These are phyloP conservation scores for Drosophila auraria DNA, from an alignment of 1,140 invertebrate genomes.

Conservation along the genomic window DNA sequence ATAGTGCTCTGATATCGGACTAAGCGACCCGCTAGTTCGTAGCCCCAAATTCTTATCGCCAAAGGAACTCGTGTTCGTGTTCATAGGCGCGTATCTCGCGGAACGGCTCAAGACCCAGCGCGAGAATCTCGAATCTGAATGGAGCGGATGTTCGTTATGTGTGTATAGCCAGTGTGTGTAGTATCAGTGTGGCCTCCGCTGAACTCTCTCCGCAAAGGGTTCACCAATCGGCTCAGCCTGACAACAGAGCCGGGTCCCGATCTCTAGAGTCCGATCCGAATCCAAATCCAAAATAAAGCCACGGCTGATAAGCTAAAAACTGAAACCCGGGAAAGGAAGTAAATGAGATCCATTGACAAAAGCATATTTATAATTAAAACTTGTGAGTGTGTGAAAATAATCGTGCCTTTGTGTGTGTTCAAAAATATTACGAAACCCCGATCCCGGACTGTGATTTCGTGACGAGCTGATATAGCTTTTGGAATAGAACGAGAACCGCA, in stretches of 20 bases:
- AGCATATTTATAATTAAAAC: slow-evolving; percentile 22
- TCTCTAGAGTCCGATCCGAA: slow-evolving; percentile 44
- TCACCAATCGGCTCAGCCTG: slow-evolving; percentile 51
- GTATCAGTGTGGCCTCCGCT: slow-evolving; percentile 67
- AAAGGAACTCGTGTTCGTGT: slow-evolving; percentile 74
- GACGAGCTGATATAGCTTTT: slow-evolving; percentile 6
- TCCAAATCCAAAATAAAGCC: slow-evolving; percentile 31
- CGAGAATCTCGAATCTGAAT: slow-evolving; percentile 70
- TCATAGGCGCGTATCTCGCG: slow-evolving; percentile 69
- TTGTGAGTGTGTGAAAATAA: slow-evolving; percentile 17
- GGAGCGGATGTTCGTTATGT: slow-evolving; percentile 73
- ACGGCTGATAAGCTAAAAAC: slow-evolving; percentile 56
- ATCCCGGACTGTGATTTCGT: slow-evolving; percentile 19
- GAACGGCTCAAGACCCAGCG: slow-evolving; percentile 41
- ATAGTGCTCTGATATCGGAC: slow-evolving; percentile 25
- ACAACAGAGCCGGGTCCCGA: slow-evolving; percentile 53
- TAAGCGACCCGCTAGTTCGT: slow-evolving; percentile 61
- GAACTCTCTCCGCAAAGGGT: slow-evolving; percentile 78
- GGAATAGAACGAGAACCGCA: slow-evolving; percentile 46
- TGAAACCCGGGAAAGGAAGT: slow-evolving; percentile 27
- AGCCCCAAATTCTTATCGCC: slow-evolving; percentile 82
- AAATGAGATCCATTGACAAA: slow-evolving; percentile 53
- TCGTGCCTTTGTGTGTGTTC: not conserved
- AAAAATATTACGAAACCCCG: slow-evolving; percentile 16
- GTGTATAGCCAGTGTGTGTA: slow-evolving; percentile 29